These are phyloP conservation scores for Capreolus pygargus DNA, from an alignment of 2,113 vertebrate species.

Conservation along the genomic window DNA sequence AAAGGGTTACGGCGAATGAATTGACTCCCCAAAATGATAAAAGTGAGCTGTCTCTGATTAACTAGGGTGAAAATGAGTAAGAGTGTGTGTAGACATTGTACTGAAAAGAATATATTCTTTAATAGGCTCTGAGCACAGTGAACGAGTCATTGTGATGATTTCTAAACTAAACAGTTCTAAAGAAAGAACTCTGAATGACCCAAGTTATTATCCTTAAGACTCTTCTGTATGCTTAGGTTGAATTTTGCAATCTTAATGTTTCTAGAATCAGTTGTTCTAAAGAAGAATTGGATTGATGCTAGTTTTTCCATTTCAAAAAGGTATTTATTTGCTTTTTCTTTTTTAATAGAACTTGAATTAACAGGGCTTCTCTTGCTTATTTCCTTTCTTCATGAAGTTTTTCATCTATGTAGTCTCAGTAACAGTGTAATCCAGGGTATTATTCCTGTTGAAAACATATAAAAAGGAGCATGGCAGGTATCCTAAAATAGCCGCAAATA, in stretches of 20 bases:
- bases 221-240: neutral
- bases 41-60: neutral
- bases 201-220: slow-evolving; percentile 32
- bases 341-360: slow-evolving; percentile 20
- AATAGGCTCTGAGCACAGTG: neutral
- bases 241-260: slow-evolving; percentile 17
- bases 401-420: neutral
- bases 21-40: slow-evolving; percentile 20
- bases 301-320: slow-evolving; percentile 20
- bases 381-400: neutral
- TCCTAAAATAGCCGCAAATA: slow-evolving; percentile 17
- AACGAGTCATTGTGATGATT: slow-evolving; percentile 41
- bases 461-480: neutral
- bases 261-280: slow-evolving; percentile 36
- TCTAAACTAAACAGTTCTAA: slow-evolving; percentile 25
- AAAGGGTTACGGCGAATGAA: slow-evolving; percentile 1
- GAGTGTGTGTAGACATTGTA: neutral
- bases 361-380: neutral
- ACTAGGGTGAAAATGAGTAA: slow-evolving; percentile 26
- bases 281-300: slow-evolving; percentile 27
- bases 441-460: neutral
- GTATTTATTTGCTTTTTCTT: slow-evolving; percentile 14
- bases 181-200: neutral
- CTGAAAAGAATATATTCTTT: slow-evolving; percentile 19
- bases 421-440: neutral